These are phyloP conservation scores for Macrobrachium rosenbergii DNA, from an alignment of 1,140 invertebrate genomes.

Conservation along the genomic window DNA sequence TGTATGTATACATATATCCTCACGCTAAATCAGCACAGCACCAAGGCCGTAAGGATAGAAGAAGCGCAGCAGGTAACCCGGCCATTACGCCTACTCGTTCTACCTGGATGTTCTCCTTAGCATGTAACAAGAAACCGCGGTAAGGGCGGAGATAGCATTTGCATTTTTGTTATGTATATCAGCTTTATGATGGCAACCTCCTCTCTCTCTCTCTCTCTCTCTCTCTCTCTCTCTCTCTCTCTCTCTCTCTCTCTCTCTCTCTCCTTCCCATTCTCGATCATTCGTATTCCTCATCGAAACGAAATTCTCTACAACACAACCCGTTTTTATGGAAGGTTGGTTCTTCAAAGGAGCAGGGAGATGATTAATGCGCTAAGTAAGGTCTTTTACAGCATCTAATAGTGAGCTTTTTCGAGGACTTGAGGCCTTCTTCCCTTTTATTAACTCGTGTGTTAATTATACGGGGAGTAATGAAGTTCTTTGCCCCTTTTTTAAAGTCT, in stretches of 20 bases:
- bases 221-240: conserved; percentile 34
- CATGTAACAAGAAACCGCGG: not conserved
- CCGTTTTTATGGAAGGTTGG: too few species aligned
- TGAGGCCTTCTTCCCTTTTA: too few species aligned
- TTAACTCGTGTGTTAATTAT: too few species aligned
- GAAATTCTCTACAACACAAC: not conserved
- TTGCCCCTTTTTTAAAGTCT: too few species aligned
- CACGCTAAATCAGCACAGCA: not conserved
- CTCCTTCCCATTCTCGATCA: not conserved
- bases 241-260: conserved; percentile 27
- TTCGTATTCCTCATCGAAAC: not conserved
- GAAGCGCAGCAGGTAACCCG: not conserved
- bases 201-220: conserved; percentile 3
- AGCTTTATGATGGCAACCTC: not conserved
- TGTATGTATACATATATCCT: conserved; percentile 1
- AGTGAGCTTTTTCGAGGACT: too few species aligned
- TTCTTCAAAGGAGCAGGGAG: too few species aligned
- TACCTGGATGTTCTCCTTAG: not conserved
- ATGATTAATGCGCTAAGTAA: too few species aligned
- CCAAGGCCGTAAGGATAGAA: not conserved
- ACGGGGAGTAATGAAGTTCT: too few species aligned
- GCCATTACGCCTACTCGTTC: conserved; percentile 2
- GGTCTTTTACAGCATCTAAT: too few species aligned
- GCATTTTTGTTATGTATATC: conserved; percentile 4
- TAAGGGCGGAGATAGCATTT: not conserved